Evolutionary conservation across 2,797 vertebrate species (phyloP), one percentile per base, ranked within the genome.

Genomic region (Acipenser oxyrinchus): DNA sequence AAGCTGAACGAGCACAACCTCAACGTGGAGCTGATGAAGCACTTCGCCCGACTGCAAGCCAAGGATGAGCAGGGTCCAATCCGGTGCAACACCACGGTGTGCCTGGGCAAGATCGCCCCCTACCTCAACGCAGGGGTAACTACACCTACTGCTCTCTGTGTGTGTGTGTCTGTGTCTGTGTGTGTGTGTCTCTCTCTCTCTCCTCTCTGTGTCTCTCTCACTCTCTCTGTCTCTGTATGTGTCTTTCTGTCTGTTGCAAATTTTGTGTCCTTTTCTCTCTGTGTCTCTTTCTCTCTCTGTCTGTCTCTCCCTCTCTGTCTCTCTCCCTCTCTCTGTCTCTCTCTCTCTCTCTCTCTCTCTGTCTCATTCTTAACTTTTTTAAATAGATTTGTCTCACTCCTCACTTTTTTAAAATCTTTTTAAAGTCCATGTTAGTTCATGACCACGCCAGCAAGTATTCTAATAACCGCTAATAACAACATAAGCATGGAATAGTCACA

Each of bases 71-170:
- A 96, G 76, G 95, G 95, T 8, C 95, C 95, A 0, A 96, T 97
- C 75, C 93, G 95, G 49, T 97, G 95, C 79, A 97, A 97, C 83
- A 96, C 95, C 65, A 97, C 95, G 0, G 94, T 97, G 69, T 96
- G 95, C 79, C 86, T 97, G 64, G 95, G 95, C 70, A 96, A 96
- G 82, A 95, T 97, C 0, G 93, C 93, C 66, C 92, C 92, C 78
- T 94, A 91, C 83, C 92, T 97, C 82, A 95, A 90, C 0, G 83
- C 93, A 1, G 84, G 78, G 49, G 94, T 96, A 89, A 89, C 73
- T 79, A 55, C 62, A 68, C 12, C 10, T 8, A 4, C 7, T 1
- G 0, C 5, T 4, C 1, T 3, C 4, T 12, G 12, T 52, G 13
- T 23, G 48, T 37, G 50, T 9, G 48, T 49, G 13, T 58, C 48